These are phyloP conservation scores for Eidolon helvum DNA, from an alignment of 2,113 vertebrate species.

Conservation along the genomic window DNA sequence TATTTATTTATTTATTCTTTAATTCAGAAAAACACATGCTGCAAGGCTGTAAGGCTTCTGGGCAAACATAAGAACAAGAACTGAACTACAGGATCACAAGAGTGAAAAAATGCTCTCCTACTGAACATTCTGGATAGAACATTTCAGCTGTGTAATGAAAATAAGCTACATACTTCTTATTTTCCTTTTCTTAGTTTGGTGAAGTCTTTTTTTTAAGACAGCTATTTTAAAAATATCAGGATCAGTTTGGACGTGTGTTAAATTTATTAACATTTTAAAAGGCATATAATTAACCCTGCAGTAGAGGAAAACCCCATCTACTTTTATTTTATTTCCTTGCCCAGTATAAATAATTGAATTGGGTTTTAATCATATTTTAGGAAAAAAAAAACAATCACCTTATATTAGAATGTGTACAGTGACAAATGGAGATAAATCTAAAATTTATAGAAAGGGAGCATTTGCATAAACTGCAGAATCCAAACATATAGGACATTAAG, in stretches of 20 bases:
- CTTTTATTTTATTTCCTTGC: conserved; percentile 65
- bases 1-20: conserved; percentile 16
- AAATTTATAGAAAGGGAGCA: conserved; percentile 97
- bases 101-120: background rate
- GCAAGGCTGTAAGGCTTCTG: background rate
- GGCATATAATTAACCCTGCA: conserved; percentile 53
- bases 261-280: conserved; percentile 79
- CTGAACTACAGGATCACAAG: background rate
- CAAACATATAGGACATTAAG: conserved; percentile 91
- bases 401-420: conserved; percentile 83
- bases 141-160: background rate
- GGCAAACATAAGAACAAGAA: conserved; percentile 13
- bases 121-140: background rate
- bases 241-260: conserved; percentile 24
- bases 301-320: conserved; percentile 29
- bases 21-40: background rate
- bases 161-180: background rate
- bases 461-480: conserved; percentile 98
- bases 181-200: conserved; percentile 52
- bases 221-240: conserved; percentile 54
- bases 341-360: conserved; percentile 86
- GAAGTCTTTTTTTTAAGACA: background rate
- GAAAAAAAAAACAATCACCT: conserved; percentile 79
- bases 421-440: conserved; percentile 96
- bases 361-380: conserved; percentile 88